Base-by-base conservation (phyloP, 2,888 invertebrate genomes). In the Pherbina coryleti region DNA sequence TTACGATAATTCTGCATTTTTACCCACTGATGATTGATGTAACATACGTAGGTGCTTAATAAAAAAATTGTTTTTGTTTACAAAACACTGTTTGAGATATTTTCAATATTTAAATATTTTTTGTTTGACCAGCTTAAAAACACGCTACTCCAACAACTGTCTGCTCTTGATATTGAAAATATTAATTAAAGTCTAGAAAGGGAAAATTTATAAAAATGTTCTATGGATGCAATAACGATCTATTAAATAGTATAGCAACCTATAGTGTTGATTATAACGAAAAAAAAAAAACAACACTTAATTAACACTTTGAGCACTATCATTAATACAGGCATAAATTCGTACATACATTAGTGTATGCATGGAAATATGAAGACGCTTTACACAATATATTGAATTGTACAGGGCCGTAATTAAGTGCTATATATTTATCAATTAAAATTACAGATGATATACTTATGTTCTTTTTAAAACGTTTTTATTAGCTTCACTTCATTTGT, bases 1-100 rank as follows among this genome's bases (percentile, higher is more conserved):
- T 28, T 51, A 25, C 49, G 69, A 51, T 49, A 69, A 51, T 82
- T 82, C 80, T 82, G 82, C 82, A 82, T 82, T 79, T 77, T 79
- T 5, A 37, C 37, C 1, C 37, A 8, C 37, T 37, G 37, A 37
- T 37, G 37, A 31, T 31, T n/a, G 31, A 31, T 31, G 31, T 31
- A 31, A 31, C 37, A 37, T 44, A 44, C 1, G 4, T 22, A 25
- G 3, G 57, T 60, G 22, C 3, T 60, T 11, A 11, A 22, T 25
- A 14, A 25, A 19, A 22, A 60, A 8, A 60, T 5, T 60, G 0
- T 4, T 25, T 60, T 60, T 60, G 28, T 25, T 60, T 60, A 28
- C 57, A 28, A 19, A 25, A 28, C 37, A 66, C 31, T 66, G 9
- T 25, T 37, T 19, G 14, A 2, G 19, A 34, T 3, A 31, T 34